Percentiles rank a stretch among this genome's conserved stretches.
phyloP scores from a whole-genome alignment of 2,113 vertebrate species.

The Cavia porcellus region DNA sequence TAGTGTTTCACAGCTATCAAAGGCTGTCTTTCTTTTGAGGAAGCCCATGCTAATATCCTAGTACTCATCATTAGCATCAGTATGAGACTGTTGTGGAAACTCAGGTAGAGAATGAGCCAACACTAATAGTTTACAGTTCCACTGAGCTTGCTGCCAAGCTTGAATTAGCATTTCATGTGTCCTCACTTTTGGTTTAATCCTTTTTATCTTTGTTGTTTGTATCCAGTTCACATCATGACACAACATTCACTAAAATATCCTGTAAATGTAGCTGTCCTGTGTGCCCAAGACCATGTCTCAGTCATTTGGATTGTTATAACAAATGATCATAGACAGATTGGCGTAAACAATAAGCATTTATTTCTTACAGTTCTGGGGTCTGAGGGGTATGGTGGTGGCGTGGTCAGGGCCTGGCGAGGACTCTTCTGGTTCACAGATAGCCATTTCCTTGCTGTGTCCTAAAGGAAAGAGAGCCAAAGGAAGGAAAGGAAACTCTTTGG shows the following conservation, averaged over 20 bases:
- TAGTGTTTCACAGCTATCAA: slow-evolving; percentile 48
- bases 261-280: too few species aligned
- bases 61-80: slow-evolving; percentile 5
- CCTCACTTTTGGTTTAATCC: background rate
- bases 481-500: background rate
- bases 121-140: background rate
- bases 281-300: background rate
- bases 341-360: background rate
- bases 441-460: background rate
- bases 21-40: slow-evolving; percentile 5
- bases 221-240: background rate
- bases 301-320: background rate
- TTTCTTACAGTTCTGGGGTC: background rate
- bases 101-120: background rate
- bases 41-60: background rate
- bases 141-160: background rate
- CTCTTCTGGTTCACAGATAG: background rate
- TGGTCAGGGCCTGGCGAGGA: background rate
- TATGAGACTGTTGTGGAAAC: background rate
- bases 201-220: background rate
- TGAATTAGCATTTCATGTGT: background rate
- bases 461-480: background rate
- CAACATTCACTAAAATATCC: background rate
- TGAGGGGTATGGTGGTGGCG: background rate
- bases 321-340: background rate